These are phyloP conservation scores for Enteromius fasciolatus DNA, from an alignment of 2,797 vertebrate genomes.

Conservation along the genomic window DNA sequence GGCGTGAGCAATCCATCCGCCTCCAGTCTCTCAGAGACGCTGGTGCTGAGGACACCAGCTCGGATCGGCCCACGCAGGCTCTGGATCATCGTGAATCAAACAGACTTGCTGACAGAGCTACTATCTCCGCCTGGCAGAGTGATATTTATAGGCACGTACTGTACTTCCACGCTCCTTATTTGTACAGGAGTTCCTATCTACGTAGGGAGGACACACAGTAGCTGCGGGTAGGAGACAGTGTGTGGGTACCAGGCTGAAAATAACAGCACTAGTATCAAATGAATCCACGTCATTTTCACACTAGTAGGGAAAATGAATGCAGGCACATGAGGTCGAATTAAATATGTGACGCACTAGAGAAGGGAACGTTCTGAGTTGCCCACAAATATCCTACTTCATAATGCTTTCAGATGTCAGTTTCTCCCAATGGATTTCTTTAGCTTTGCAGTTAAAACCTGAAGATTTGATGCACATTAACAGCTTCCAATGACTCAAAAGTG, in stretches of 20 bases:
- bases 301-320: background rate
- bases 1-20: conserved; percentile 68
- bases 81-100: conserved; percentile 63
- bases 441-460: background rate
- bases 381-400: background rate
- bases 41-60: conserved; percentile 61
- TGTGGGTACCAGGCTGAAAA: conserved; percentile 64
- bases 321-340: conserved; percentile 13
- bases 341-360: conserved; percentile 14
- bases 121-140: conserved; percentile 62
- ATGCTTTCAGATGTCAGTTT: background rate
- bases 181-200: conserved; percentile 59
- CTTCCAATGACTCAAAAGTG: background rate
- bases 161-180: conserved; percentile 74
- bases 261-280: conserved; percentile 39
- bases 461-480: background rate
- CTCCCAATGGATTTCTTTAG: background rate
- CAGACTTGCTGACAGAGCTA: conserved; percentile 64
- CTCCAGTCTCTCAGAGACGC: conserved; percentile 77
- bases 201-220: conserved; percentile 56
- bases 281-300: conserved; percentile 29
- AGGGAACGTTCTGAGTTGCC: background rate
- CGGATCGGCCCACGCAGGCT: conserved; percentile 74
- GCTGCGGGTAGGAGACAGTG: conserved; percentile 60
- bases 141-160: conserved; percentile 71